Evolutionary conservation across 2,888 invertebrate genomes (phyloP).

Genomic region (Xestia rhomboidea): DNA sequence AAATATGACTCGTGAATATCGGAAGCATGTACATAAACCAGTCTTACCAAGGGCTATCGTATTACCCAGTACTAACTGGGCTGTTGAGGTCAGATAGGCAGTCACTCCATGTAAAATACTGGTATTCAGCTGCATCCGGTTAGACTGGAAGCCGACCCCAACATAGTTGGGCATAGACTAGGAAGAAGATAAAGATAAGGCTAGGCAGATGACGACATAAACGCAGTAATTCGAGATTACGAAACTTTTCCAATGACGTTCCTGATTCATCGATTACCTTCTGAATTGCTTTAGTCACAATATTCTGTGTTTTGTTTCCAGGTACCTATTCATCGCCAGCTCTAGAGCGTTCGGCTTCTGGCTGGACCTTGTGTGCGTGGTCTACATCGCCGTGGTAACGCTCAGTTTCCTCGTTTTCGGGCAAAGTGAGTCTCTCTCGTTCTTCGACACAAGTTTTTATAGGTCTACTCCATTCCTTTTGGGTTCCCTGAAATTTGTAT

Average conservation of each 20-base stretch:
- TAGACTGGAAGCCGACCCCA: too few relatives aligned
- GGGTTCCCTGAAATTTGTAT: neutral
- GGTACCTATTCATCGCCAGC: conserved; percentile 96
- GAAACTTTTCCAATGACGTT: neutral
- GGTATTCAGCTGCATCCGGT: too few relatives aligned
- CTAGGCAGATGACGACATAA: too few relatives aligned
- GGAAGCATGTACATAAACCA: too few relatives aligned
- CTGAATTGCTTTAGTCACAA: neutral
- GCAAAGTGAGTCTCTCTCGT: conserved; percentile 78
- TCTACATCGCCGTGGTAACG: conserved; percentile 96
- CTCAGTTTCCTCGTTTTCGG: conserved; percentile 95
- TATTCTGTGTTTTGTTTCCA: conserved; percentile 59
- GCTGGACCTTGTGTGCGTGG: conserved; percentile 96
- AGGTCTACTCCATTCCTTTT: neutral
- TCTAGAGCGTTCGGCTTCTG: conserved; percentile 98
- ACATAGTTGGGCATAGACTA: too few relatives aligned
- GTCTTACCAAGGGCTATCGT: too few relatives aligned
- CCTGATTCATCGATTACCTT: neutral
- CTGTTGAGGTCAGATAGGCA: too few relatives aligned
- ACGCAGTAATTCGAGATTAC: too few relatives aligned
- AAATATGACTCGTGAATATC: too few relatives aligned
- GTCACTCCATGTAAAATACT: too few relatives aligned
- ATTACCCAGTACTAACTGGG: too few relatives aligned
- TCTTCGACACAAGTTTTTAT: neutral
- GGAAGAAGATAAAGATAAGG: too few relatives aligned